phyloP scores from a whole-genome alignment of 1,140 invertebrate genomes.

The Hypothenemus hampei region DNA sequence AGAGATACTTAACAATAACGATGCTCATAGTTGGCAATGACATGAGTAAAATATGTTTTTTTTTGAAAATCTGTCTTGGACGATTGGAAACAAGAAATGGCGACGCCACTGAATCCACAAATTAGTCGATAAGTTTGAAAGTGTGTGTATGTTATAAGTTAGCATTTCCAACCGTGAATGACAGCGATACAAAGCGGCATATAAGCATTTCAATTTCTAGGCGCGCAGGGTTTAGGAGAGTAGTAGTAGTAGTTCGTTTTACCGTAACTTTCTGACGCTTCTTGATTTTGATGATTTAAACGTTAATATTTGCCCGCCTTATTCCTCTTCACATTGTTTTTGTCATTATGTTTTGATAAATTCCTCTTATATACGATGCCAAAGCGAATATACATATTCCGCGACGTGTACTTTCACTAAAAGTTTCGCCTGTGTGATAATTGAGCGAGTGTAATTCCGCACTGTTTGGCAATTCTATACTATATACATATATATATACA shows the following conservation, averaged over 20 bases:
- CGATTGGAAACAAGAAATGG: not conserved
- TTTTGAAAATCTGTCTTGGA: too few relatives aligned
- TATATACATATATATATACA: too few relatives aligned
- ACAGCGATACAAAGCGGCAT: slow-evolving; percentile 25
- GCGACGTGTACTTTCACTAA: too few relatives aligned
- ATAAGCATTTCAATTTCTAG: slow-evolving; percentile 23
- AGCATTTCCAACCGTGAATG: slow-evolving; percentile 19
- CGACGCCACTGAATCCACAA: slow-evolving; percentile 10
- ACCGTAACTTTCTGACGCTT: slow-evolving; percentile 16
- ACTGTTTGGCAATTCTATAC: too few relatives aligned
- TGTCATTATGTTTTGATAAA: slow-evolving; percentile 22
- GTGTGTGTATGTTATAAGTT: slow-evolving; percentile 28
- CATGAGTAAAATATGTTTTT: too few relatives aligned
- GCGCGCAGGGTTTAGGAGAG: slow-evolving; percentile 18
- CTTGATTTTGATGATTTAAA: slow-evolving; percentile 25
- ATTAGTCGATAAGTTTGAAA: slow-evolving; percentile 28
- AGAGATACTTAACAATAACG: too few relatives aligned
- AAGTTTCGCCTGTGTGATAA: too few relatives aligned
- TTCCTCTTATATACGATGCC: slow-evolving; percentile 5
- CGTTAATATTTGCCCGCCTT: slow-evolving; percentile 21
- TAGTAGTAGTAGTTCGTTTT: too few relatives aligned
- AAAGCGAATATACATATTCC: slow-evolving; percentile 5
- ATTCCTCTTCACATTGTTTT: slow-evolving; percentile 25
- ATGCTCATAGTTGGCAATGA: too few relatives aligned
- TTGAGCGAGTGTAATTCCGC: too few relatives aligned